These are phyloP conservation scores for Murina feae DNA, from an alignment of 2,113 vertebrate species.

Conservation along the genomic window DNA sequence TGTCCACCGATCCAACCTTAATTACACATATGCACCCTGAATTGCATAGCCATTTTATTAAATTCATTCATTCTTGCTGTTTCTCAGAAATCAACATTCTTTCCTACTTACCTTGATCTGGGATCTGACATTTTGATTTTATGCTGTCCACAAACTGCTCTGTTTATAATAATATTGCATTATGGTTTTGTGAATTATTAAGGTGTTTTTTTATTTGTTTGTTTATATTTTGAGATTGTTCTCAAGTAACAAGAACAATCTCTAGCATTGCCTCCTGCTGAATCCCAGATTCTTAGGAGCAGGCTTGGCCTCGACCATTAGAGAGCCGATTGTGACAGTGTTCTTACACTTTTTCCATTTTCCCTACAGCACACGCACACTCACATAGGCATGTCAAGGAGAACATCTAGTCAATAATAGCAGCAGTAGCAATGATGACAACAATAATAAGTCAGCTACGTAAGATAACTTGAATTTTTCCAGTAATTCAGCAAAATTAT, in stretches of 20 bases:
- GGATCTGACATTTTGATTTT: background rate
- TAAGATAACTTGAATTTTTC: background rate
- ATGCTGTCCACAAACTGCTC: background rate
- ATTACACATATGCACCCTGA: background rate
- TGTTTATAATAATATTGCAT: background rate
- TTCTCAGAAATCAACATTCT: background rate
- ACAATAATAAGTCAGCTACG: background rate
- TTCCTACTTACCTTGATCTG: background rate
- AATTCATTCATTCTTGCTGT: background rate
- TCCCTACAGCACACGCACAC: fast-evolving
- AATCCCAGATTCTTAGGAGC: background rate
- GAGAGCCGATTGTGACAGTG: background rate
- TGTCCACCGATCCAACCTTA: background rate
- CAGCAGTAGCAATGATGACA: background rate
- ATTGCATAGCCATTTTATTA: background rate
- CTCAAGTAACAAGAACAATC: background rate
- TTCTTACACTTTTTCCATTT: background rate
- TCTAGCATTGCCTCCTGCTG: background rate
- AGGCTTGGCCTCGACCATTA: background rate
- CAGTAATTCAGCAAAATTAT: background rate
- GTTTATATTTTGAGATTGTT: background rate
- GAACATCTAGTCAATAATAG: background rate
- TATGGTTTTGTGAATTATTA: conserved; percentile 26
- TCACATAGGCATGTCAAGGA: background rate
- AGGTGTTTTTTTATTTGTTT: background rate